Conservation (phyloP, 2,888 invertebrate genomes). For the Drosophila mimetica region DNA sequence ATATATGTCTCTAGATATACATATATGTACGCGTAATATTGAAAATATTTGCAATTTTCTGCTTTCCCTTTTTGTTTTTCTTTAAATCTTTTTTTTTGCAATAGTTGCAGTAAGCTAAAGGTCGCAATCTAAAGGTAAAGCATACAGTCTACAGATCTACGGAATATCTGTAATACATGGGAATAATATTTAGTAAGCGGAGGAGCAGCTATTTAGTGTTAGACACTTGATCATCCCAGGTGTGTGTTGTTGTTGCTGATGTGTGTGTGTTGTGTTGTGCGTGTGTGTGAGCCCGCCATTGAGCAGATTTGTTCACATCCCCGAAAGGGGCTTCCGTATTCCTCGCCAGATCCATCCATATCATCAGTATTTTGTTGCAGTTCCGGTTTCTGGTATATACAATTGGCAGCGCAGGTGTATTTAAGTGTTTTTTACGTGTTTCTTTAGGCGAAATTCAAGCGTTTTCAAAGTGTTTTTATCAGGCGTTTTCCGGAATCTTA, state of each 20-base stretch:
- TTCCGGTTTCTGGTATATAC: slow-evolving; percentile 48
- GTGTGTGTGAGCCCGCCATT: slow-evolving; percentile 37
- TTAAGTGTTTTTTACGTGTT: not conserved
- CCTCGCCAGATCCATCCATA: not conserved
- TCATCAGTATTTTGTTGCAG: slow-evolving; percentile 13
- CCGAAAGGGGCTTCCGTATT: slow-evolving; percentile 1
- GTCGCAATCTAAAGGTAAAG: slow-evolving; percentile 6
- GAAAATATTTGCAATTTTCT: slow-evolving; percentile 60
- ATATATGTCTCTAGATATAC: slow-evolving; percentile 35
- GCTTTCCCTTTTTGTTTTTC: not conserved
- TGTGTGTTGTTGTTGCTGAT: slow-evolving; percentile 38
- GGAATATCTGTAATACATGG: slow-evolving; percentile 16
- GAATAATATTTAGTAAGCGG: slow-evolving; percentile 23
- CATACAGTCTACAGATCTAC: slow-evolving; percentile 17
- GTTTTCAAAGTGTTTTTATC: not conserved
- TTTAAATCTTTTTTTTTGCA: slow-evolving; percentile 23
- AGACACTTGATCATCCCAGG: slow-evolving; percentile 58
- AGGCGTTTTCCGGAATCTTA: not conserved
- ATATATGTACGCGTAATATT: slow-evolving; percentile 51
- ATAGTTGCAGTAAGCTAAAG: slow-evolving; percentile 53
- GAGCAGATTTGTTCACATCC: slow-evolving; percentile 45
- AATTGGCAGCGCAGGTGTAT: slow-evolving; percentile 40
- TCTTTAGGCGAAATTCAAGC: not conserved
- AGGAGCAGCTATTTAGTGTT: slow-evolving; percentile 55
- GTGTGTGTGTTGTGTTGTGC: slow-evolving; percentile 16